These are phyloP conservation scores for Chloropsis hardwickii DNA, from an alignment of 2,113 vertebrate genomes.

Conservation along the genomic window DNA sequence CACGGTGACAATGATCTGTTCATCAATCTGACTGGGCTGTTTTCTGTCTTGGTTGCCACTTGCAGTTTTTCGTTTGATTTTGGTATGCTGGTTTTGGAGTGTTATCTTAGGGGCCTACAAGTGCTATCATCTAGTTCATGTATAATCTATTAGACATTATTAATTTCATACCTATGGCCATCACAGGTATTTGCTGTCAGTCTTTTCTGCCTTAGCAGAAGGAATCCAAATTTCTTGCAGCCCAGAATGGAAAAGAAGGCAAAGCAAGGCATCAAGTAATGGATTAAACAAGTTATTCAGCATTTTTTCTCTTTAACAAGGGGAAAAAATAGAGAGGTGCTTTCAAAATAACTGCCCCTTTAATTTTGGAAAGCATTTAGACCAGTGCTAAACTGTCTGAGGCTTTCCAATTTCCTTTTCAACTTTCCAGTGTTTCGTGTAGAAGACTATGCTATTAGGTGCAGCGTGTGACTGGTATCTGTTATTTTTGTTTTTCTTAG, in stretches of 20 bases:
- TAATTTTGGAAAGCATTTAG: not conserved
- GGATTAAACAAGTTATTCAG: not conserved
- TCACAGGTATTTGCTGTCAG: not conserved
- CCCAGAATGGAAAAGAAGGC: not conserved
- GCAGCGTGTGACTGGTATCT: fast-evolving
- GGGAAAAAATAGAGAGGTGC: not conserved
- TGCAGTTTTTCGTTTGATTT: not conserved
- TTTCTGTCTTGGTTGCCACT: not conserved
- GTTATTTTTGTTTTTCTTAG: not conserved
- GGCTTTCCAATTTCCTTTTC: not conserved
- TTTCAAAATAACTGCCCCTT: not conserved
- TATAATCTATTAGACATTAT: not conserved
- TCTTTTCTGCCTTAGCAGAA: not conserved
- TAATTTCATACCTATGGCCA: not conserved
- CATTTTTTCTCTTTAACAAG: not conserved
- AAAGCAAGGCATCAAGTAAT: not conserved
- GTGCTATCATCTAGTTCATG: not conserved
- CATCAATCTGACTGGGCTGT: not conserved
- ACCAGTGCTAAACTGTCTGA: not conserved
- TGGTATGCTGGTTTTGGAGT: not conserved
- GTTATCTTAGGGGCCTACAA: not conserved
- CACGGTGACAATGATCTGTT: not conserved
- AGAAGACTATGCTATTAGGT: not conserved
- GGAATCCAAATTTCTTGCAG: not conserved
- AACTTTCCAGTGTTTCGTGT: not conserved